Base-by-base conservation (phyloP, 2,797 vertebrate genomes). In the Chelmon rostratus region DNA sequence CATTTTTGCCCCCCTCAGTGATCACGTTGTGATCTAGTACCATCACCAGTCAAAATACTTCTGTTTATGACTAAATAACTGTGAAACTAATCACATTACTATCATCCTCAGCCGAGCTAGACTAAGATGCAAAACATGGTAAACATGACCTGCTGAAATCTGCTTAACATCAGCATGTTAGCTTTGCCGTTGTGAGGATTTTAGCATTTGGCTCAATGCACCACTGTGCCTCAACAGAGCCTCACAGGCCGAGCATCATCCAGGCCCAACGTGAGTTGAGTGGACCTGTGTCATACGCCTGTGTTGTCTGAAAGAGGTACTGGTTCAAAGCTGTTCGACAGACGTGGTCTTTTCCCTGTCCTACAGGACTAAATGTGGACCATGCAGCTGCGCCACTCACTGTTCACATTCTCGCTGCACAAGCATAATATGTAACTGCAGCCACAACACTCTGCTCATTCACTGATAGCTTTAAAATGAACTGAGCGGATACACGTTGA, bases 401-500 rank as follows among this genome's bases (percentile, higher is more conserved):
- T 23, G 50, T 44, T 62, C 23, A 67, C 25, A 28, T 19, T 42
- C 11, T 25, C 13, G 46, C 19, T 40, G 23, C 19, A 42, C 35
- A 72, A 52, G 12, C 47, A 1, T 59, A 40, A 61, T 52, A 42
- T 73, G 40, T 16, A 31, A 25, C 38, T 47, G 3, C 38, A 73
- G 79, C 52, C 50, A 52, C 47, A 58, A 63, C 49, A 40, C 28
- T 31, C 28, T 31, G 28, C 28, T 31, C 28, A 4, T 8, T 64
- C 44, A 7, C 6, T 49, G 7, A 50, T 33, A 46, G 35, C 35
- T 33, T 42, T 79, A 42, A 56, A 78, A 76, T 25, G 42, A 70
- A 50, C 8, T 57, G 47, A 62, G 56, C 44, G 13, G 54, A 76
- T 71, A 28, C 56, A 81, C 8, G 10, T 59, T 78, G 59, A 82